These are phyloP conservation scores for Streblospio benedicti DNA, from an alignment of 1,140 invertebrate species.

Conservation along the genomic window DNA sequence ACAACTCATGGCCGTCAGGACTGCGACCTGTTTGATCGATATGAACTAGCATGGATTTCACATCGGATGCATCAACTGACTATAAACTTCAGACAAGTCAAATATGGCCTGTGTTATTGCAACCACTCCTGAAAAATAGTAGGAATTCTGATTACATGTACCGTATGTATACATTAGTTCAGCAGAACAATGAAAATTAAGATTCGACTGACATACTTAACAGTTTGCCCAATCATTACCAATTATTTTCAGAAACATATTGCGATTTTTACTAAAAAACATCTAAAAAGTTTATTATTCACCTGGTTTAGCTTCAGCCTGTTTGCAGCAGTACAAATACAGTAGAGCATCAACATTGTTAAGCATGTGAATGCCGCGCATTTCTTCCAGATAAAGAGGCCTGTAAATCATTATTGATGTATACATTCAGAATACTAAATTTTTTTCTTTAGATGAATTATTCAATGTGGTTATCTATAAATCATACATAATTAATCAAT, in stretches of 20 bases:
- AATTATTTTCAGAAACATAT: constrained; percentile 15
- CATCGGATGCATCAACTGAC: neutral
- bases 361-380: constrained; percentile 46
- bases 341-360: constrained; percentile 61
- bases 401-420: constrained; percentile 34
- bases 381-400: constrained; percentile 55
- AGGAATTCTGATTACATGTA: neutral
- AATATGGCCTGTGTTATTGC: neutral
- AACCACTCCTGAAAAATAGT: neutral
- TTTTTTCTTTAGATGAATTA: neutral
- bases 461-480: neutral
- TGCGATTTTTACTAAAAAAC: constrained; percentile 45
- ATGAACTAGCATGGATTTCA: neutral
- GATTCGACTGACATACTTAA: constrained; percentile 1
- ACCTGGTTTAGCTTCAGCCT: constrained; percentile 61
- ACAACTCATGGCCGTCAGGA: neutral
- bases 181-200: constrained; percentile 13
- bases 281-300: constrained; percentile 21
- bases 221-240: too few relatives aligned
- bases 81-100: neutral
- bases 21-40: neutral
- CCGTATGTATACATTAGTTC: neutral
- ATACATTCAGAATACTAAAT: neutral
- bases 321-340: constrained; percentile 61
- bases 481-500: neutral